Evolutionary conservation across 2,888 invertebrate genomes (phyloP).

Genomic region (Cerastis rubricosa): DNA sequence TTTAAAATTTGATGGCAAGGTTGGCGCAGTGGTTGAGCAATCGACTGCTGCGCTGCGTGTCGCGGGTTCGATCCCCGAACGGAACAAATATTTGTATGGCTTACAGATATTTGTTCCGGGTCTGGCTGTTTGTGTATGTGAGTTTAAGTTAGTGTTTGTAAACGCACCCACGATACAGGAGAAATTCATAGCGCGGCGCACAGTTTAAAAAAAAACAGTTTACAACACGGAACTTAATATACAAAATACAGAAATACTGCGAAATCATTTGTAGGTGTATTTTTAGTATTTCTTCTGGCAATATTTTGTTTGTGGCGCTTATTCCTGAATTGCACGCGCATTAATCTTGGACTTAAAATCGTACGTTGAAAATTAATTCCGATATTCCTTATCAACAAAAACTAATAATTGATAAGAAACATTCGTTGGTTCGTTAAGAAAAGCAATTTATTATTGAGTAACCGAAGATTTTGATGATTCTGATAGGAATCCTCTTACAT

Average conservation of each 20-base stretch:
- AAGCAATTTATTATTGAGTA: conserved; percentile 9
- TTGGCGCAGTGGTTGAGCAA: no score
- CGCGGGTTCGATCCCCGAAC: no score
- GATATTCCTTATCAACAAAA: conserved; percentile 10
- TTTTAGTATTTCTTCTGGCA: neutral
- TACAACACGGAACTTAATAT: conserved; percentile 3
- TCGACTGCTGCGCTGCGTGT: no score
- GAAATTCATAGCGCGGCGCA: no score
- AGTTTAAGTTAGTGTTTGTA: no score
- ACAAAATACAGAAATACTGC: neutral
- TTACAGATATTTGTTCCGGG: no score
- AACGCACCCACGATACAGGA: no score
- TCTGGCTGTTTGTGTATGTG: no score
- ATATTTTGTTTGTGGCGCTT: neutral
- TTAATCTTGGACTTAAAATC: conserved; percentile 3
- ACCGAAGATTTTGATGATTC: conserved; percentile 2
- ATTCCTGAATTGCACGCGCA: neutral
- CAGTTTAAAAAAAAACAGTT: no score
- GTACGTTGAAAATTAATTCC: neutral
- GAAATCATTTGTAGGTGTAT: neutral
- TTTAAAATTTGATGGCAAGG: no score
- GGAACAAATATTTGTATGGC: no score
- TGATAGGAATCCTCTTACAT: conserved; percentile 3
- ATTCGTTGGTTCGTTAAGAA: conserved; percentile 15
- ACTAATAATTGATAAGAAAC: conserved; percentile 27